Base-by-base conservation (phyloP, 2,888 invertebrate genomes). In the Trichopoda pennipes region DNA sequence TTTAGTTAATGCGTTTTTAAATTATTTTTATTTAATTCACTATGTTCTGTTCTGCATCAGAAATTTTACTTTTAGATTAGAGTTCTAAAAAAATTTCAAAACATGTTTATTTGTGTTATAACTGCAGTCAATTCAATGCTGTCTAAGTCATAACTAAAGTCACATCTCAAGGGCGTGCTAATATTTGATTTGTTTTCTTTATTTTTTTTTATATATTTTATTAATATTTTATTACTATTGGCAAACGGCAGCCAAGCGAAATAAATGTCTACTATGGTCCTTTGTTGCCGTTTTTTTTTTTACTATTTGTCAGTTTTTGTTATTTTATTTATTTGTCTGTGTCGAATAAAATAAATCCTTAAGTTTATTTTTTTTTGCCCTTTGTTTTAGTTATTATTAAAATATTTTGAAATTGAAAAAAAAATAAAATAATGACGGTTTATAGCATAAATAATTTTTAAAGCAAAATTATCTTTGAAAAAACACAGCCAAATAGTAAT, bases 81-180 rank as follows among this genome's bases (percentile, higher is more conserved):
- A 7, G 12, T 38, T 12, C 1, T 38, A 38, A 38, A 38, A 38
- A 38, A 12, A 1, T 38, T 38, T 38, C 0, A 12, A 3, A 10
- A 12, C 3, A 12, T 38, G 38, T 38, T 1, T 38, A 32, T n/a
- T 16, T 51, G 49, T 42, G 42, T n/a, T n/a, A 55, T 47, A 69
- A n/a, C 49, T 14, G 19, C 47, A 35, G 47, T 28, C 42, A 21
- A n/a, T 32, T 16, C 17, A 32, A 8, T 53, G n/a, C n/a, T 6
- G 21, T 44, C 42, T 12, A 75, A 42, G 58, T 68, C 60, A 61
- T 47, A 69, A 76, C 61, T 61, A 63, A 35, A 55, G 63, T 49
- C 72, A 76, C 68, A 66, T 81, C 77, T 77, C 73, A 68, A 77
- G 77, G 55, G 63, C 55, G 51, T 77, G 21, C 66, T 72, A 76